Evolutionary conservation across 1,140 invertebrate genomes (phyloP), one percentile per base, ranked within the genome.

Genomic region (Lasioglossum baleicum): DNA sequence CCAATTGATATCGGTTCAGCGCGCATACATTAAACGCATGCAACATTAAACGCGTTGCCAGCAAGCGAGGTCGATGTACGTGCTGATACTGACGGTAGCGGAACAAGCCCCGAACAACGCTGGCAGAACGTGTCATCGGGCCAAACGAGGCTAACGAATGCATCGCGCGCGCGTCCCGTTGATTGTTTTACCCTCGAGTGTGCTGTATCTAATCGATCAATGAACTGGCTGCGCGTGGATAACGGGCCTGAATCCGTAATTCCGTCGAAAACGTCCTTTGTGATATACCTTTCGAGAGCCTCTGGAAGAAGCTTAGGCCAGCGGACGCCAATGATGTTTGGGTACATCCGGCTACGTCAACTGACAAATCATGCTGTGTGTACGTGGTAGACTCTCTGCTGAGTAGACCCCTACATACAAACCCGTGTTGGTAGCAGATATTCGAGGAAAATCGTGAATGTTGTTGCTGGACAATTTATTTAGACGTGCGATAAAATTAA

Each of bases 71-170:
- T 22, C 65, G 42, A 48, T 48, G 42, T 26, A 26, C 42, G 65
- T 48, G 65, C 65, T 22, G 64, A 66, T 66, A 42, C 64, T 2
- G n/a, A 11, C 64, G 65, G 51, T 31, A 70, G 15, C 22, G 51
- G 13, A 40, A 70, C 10, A 51, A 70, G 26, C n/a, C 17, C 44
- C 15, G 8, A 74, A 35, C 35, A 74, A 40, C 22, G 7, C 69
- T 10, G 11, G 17, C 0, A n/a, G 7, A 64, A 22, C 26, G 60
- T 63, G 42, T 64, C 20, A 17, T 35, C 42, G 60, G n/a, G 44
- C 42, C 42, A 67, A 67, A 67, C 65, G 65, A 26, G 65, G 42
- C 65, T 67, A 67, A 67, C 65, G 44, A 67, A 67, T 22, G 65
- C 42, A 48, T 11, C n/a, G 58, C 42, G 58, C n/a, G 35, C n/a